Conservation (phyloP, 2,113 vertebrate genomes). For the Ageneiosus marmoratus region DNA sequence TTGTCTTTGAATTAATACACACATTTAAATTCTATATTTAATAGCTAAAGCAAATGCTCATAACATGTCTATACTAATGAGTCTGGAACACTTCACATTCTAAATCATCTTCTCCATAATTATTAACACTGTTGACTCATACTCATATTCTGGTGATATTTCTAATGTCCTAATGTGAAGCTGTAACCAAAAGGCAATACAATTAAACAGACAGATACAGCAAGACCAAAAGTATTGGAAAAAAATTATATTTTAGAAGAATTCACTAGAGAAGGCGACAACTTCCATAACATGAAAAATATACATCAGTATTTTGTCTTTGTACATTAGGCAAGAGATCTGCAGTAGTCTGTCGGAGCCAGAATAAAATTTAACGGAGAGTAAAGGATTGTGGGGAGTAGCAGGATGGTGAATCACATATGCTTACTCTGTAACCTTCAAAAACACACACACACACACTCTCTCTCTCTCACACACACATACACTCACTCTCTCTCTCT, state of each 20-base stretch:
- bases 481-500: too few species aligned
- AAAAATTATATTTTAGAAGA: conserved; percentile 97
- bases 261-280: conserved; percentile 95
- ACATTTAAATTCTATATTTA: neutral
- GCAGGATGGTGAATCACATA: conserved; percentile 53
- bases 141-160: neutral
- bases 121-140: neutral
- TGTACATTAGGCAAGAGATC: conserved; percentile 89
- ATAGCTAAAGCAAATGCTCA: neutral
- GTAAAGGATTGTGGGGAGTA: conserved; percentile 63
- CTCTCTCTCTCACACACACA: conserved; percentile 23
- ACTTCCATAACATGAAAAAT: conserved; percentile 98
- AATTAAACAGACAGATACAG: conserved; percentile 5
- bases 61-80: neutral
- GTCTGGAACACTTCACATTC: neutral
- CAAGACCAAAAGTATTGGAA: conserved; percentile 81
- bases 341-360: conserved; percentile 71
- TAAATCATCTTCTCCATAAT: neutral
- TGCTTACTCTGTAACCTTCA: conserved; percentile 48
- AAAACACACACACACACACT: neutral
- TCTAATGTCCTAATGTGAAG: neutral
- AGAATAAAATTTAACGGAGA: conserved; percentile 72
- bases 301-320: conserved; percentile 97
- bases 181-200: neutral
- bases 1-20: too few species aligned